Evolutionary conservation across 2,797 vertebrate genomes (phyloP).

Genomic region (Tokudaia muenninki): DNA sequence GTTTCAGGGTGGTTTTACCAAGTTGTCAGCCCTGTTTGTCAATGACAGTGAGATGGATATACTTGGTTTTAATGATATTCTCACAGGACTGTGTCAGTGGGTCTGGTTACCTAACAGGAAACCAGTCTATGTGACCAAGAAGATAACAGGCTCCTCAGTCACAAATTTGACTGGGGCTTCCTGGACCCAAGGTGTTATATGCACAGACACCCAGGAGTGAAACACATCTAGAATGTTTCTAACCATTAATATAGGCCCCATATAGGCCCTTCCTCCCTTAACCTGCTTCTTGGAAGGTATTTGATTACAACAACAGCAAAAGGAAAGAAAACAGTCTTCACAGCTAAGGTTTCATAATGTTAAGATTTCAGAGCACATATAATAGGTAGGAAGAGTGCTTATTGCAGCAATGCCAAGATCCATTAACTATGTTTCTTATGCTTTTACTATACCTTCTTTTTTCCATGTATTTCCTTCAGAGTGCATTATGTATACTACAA

Average conservation of each 20-base stretch:
- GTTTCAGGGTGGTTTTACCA: constrained; percentile 19
- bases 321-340: background rate
- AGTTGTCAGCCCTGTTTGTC: background rate
- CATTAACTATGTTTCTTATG: background rate
- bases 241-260: background rate
- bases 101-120: constrained; percentile 15
- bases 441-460: background rate
- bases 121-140: background rate
- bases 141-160: background rate
- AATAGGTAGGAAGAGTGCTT: background rate
- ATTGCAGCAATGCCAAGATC: background rate
- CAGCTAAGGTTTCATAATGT: background rate
- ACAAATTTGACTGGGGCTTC: background rate
- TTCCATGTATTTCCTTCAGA: background rate
- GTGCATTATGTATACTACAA: background rate
- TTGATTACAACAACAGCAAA: background rate
- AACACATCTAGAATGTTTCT: background rate
- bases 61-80: background rate
- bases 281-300: background rate
- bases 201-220: background rate
- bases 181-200: background rate
- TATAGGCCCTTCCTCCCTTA: background rate
- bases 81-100: background rate
- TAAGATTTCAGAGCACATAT: background rate
- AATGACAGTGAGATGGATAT: background rate